phyloP scores from a whole-genome alignment of 2,797 vertebrate genomes.

The Notoglanidium macrostoma region DNA sequence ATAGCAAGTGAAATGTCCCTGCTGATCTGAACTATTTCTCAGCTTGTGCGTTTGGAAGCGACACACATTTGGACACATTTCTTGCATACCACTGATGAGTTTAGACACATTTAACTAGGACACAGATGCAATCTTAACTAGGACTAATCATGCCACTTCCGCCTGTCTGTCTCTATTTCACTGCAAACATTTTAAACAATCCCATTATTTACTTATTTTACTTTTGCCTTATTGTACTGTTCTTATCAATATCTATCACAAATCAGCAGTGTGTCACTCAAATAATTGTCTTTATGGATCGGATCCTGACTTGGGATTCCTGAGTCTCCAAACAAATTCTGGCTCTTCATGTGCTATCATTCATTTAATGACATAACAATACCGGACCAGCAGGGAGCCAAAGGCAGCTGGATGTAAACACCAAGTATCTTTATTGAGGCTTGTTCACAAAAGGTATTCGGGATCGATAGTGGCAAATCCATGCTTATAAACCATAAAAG shows the following conservation, averaged over 20 bases:
- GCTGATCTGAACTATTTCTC: slow-evolving; percentile 76
- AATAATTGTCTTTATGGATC: neutral
- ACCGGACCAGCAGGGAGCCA: neutral
- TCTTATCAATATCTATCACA: neutral
- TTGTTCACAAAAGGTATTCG: neutral
- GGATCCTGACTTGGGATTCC: neutral
- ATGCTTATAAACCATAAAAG: neutral
- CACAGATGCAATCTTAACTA: slow-evolving; percentile 72
- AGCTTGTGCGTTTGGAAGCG: slow-evolving; percentile 53
- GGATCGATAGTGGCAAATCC: neutral
- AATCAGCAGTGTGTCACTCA: neutral
- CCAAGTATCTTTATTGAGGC: neutral
- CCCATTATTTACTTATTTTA: neutral
- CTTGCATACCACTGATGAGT: slow-evolving; percentile 68
- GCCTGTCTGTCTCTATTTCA: neutral
- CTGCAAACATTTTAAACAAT: neutral
- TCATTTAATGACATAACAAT: neutral
- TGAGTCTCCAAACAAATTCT: neutral
- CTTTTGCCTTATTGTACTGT: neutral
- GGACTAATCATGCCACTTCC: slow-evolving; percentile 58
- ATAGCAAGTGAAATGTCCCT: slow-evolving; percentile 66
- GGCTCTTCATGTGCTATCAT: neutral
- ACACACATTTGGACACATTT: slow-evolving; percentile 62
- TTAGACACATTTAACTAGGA: slow-evolving; percentile 76
- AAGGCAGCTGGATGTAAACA: neutral